Percentiles rank a stretch among this genome's conserved stretches.
These are phyloP conservation scores for Abscondita cerata DNA, from an alignment of 2,888 invertebrate species.

Conservation along the genomic window DNA sequence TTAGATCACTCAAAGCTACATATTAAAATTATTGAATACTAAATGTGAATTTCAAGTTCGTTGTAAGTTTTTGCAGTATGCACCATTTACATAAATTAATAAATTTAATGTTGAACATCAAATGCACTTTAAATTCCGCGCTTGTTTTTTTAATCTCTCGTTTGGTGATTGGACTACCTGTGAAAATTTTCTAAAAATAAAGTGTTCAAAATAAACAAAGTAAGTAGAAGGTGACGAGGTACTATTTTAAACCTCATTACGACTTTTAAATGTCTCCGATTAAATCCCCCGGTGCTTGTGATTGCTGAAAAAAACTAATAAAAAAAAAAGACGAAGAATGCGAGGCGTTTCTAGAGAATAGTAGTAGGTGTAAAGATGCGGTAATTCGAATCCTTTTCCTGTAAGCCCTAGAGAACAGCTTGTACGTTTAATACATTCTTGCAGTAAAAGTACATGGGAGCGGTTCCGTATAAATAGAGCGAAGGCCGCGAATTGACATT, in stretches of 20 bases:
- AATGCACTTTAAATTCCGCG: constrained; percentile 1
- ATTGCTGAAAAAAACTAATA: too few species aligned
- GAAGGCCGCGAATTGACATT: constrained; percentile 57
- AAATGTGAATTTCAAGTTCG: too few species aligned
- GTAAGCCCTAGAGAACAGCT: too few species aligned
- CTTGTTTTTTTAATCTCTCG: not conserved
- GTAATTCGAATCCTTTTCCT: not conserved
- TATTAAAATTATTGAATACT: too few species aligned
- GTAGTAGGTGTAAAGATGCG: not conserved
- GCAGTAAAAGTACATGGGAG: constrained; percentile 41
- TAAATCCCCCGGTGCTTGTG: not conserved
- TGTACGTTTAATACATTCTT: constrained; percentile 24
- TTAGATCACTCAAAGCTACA: too few species aligned
- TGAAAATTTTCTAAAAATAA: constrained; percentile 19
- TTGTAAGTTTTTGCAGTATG: not conserved
- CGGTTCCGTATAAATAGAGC: constrained; percentile 50
- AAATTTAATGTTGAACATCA: not conserved
- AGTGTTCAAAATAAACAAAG: constrained; percentile 20
- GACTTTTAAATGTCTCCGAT: not conserved
- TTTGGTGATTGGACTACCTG: constrained; percentile 19
- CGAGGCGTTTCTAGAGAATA: too few species aligned
- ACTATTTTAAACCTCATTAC: constrained; percentile 18
- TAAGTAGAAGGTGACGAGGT: constrained; percentile 28
- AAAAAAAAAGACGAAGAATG: not conserved
- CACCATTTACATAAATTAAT: not conserved